Conservation (phyloP, 2,113 vertebrate species). For the Alectura lathami region DNA sequence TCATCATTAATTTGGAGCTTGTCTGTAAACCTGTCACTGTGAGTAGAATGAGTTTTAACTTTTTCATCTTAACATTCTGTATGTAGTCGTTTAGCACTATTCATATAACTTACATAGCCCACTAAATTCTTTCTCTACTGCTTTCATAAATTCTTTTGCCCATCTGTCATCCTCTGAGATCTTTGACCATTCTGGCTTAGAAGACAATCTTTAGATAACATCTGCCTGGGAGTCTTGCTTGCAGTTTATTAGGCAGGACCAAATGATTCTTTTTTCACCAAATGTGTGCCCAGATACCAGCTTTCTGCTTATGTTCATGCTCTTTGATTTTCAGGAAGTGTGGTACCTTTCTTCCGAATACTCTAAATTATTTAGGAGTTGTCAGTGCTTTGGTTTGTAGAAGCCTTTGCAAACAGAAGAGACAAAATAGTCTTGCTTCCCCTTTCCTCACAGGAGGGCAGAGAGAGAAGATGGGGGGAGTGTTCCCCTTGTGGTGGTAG, state of each 20-base stretch:
- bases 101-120: background rate
- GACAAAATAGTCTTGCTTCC: background rate
- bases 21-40: background rate
- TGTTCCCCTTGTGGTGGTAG: background rate
- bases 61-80: background rate
- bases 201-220: background rate
- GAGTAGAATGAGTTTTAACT: background rate
- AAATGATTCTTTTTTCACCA: background rate
- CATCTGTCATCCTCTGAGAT: background rate
- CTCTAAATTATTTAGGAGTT: background rate
- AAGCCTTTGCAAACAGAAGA: background rate
- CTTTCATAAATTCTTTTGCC: background rate
- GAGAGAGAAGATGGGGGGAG: background rate
- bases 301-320: background rate
- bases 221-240: background rate
- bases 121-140: background rate
- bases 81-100: background rate
- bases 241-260: background rate
- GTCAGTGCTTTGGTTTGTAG: background rate
- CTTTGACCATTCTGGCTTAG: background rate
- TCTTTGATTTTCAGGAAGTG: background rate
- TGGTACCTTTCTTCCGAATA: background rate
- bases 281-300: background rate
- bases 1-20: background rate
- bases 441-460: background rate